These are phyloP conservation scores for Barnardius zonarius DNA, from an alignment of 2,113 vertebrate species.

Conservation along the genomic window DNA sequence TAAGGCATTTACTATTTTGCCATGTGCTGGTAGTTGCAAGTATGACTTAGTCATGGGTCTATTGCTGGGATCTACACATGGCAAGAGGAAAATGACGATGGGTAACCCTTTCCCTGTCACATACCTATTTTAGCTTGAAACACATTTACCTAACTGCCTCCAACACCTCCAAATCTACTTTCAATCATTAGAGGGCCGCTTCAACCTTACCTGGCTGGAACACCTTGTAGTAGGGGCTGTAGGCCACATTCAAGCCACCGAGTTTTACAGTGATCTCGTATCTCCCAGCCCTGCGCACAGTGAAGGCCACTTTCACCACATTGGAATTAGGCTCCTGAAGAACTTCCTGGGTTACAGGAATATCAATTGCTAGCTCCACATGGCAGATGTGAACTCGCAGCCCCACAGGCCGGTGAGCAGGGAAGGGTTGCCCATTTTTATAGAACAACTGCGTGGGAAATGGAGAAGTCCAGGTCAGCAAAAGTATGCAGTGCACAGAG, in stretches of 20 bases:
- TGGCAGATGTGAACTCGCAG: slow-evolving; percentile 95
- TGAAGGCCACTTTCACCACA: slow-evolving; percentile 94
- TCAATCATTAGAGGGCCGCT: not conserved
- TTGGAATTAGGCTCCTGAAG: slow-evolving; percentile 91
- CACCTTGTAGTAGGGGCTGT: slow-evolving; percentile 96
- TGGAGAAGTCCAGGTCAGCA: slow-evolving; percentile 7
- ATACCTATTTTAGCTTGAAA: slow-evolving; percentile 7
- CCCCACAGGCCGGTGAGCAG: slow-evolving; percentile 88
- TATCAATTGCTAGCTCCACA: slow-evolving; percentile 92
- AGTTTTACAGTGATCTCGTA: slow-evolving; percentile 95
- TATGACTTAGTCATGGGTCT: not conserved
- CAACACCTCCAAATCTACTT: not conserved
- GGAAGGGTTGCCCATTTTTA: slow-evolving; percentile 96
- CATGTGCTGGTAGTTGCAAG: not conserved
- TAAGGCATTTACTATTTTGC: not conserved
- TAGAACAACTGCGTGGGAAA: slow-evolving; percentile 85
- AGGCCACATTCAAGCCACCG: slow-evolving; percentile 92
- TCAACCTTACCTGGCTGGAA: slow-evolving; percentile 90
- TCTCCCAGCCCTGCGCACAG: slow-evolving; percentile 94
- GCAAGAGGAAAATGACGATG: not conserved
- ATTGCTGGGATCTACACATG: not conserved
- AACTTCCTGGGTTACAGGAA: slow-evolving; percentile 95
- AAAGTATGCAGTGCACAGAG: not conserved
- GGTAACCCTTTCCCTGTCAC: not conserved
- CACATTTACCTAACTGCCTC: not conserved